Conservation (phyloP, 2,797 vertebrate genomes). For the Spea hammondii region DNA sequence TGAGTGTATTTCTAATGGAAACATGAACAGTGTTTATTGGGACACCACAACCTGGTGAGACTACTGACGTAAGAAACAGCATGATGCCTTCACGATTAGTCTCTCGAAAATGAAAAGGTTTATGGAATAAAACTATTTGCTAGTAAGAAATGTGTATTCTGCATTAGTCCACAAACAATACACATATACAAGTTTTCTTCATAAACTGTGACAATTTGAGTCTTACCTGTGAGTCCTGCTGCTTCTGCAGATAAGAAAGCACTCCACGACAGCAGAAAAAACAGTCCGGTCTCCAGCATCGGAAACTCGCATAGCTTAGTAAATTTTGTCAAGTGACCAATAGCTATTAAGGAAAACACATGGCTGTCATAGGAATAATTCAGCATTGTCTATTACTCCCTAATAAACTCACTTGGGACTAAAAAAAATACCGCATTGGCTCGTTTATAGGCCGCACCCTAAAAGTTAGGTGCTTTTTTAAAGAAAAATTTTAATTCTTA, state of each 20-base stretch:
- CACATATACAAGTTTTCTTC: not conserved
- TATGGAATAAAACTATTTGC: conserved; percentile 1
- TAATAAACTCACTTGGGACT: conserved; percentile 22
- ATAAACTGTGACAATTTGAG: not conserved
- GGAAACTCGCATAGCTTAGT: conserved; percentile 77
- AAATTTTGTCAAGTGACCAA: conserved; percentile 81
- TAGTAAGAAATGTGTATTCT: not conserved
- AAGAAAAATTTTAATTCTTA: no score
- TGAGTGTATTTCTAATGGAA: no score
- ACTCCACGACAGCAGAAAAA: conserved; percentile 84
- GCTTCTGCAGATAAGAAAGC: conserved; percentile 83
- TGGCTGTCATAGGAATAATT: not conserved
- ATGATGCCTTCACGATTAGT: not conserved
- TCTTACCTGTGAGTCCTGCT: conserved; percentile 78
- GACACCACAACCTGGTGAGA: no score
- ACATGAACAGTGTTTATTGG: no score
- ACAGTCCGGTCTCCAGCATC: conserved; percentile 78
- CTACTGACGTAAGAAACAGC: not conserved
- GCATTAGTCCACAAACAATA: not conserved
- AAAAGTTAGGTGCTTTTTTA: no score
- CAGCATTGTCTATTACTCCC: conserved; percentile 13
- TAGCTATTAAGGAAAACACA: conserved; percentile 68
- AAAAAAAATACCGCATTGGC: not conserved
- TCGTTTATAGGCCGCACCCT: no score
- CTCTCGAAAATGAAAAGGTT: not conserved